Base-by-base conservation (phyloP, 1,140 invertebrate species). In the Panagrolaimus sp. region DNA sequence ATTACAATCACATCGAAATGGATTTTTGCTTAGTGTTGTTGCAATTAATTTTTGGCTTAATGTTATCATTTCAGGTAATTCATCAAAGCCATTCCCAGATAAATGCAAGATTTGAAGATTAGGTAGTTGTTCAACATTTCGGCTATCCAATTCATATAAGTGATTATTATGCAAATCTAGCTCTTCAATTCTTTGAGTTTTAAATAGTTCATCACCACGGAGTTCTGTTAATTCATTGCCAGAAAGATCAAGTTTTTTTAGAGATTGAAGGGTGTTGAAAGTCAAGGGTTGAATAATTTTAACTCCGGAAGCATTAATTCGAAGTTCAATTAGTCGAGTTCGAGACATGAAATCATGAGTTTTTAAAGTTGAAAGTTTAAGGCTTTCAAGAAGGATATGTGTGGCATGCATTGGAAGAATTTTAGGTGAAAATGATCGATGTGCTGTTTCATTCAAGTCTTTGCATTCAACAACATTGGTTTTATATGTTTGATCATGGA, bases 391-490 rank as follows among this genome's bases (percentile, higher is more conserved):
- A 44, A 63, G 64, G 47, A 81, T 67, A 25, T 81, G 78, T 0
- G 79, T 80, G 1, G 79, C 80, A 38, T 74, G 72, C 76, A 80
- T 78, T 4, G 79, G 79, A 1, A 81, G 43, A 43, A 71, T 68
- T 11, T 61, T 20, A 3, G 64, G 72, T 7, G 61, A 45, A 43
- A 76, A 75, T n/a, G 45, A 27, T 16, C 70, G 20, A 25, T 43
- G 42, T n/a, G 23, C 38, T 9, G 66, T 20, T 11, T 51, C 44
- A 16, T 70, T 65, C 7, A 71, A 16, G 1, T 63, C 65, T 14
- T 44, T 13, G 47, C 76, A 78, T 42, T 68, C 16, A n/a, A 78
- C 76, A 38, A 78, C 66, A 45, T 78, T 78, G 11, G 67, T 74
- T 43, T 67, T 64, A 44, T 70, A 76, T 3, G 62, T 23, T 14